These are phyloP conservation scores for Malurus splendens DNA, from an alignment of 2,797 vertebrate genomes.

Conservation along the genomic window DNA sequence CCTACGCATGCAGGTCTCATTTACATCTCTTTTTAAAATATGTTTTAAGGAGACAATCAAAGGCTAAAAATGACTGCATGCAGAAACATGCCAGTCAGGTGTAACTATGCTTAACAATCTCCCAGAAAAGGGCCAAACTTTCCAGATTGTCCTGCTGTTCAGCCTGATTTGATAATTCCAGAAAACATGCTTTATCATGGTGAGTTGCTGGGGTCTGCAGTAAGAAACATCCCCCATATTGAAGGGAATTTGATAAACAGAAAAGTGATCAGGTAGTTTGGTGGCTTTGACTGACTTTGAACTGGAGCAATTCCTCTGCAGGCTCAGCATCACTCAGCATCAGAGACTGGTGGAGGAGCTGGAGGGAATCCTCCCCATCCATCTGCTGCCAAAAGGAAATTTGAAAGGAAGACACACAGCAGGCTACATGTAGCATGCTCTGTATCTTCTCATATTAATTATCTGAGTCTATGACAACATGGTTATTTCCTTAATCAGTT, in stretches of 20 bases:
- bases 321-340: background rate
- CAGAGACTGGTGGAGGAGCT: background rate
- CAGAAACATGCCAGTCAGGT: background rate
- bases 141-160: background rate
- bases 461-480: background rate
- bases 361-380: background rate
- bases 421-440: background rate
- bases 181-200: background rate
- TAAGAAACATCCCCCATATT: background rate
- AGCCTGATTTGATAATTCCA: background rate
- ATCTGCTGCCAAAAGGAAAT: background rate
- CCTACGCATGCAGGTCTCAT: background rate
- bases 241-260: background rate
- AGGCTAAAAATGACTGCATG: background rate
- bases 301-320: background rate
- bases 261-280: fast-evolving
- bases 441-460: background rate
- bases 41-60: background rate
- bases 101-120: background rate
- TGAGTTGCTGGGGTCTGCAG: background rate
- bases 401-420: background rate
- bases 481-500: background rate
- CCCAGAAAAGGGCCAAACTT: background rate
- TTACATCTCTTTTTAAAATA: background rate
- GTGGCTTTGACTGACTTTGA: background rate